Conservation (phyloP, 2,797 vertebrate genomes). For the Corythornis leucogaster region DNA sequence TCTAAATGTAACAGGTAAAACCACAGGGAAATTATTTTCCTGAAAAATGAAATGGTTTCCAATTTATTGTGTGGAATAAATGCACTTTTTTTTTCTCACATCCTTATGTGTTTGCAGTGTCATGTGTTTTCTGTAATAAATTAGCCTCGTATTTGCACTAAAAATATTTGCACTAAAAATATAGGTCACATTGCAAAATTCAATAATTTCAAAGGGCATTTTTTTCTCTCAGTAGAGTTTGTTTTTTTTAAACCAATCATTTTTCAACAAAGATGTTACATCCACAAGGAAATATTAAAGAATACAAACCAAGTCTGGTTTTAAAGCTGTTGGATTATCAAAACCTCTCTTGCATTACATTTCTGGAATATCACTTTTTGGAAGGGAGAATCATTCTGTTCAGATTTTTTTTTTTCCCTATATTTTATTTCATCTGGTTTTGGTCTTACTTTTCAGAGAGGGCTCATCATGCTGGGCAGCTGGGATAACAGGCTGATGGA, state of each 20-base stretch:
- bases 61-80: not conserved
- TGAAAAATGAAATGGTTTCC: not conserved
- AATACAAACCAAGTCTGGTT: not conserved
- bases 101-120: not conserved
- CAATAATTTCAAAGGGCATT: not conserved
- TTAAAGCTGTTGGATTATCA: not conserved
- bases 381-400: not conserved
- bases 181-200: not conserved
- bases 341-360: not conserved
- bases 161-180: conserved; percentile 35
- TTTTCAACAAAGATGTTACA: not conserved
- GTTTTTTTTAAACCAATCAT: not conserved
- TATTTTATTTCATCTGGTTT: not conserved
- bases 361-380: not conserved
- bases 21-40: not conserved
- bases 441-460: not conserved
- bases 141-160: not conserved
- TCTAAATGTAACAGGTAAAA: not conserved
- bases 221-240: not conserved
- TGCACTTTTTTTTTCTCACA: not conserved
- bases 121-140: not conserved
- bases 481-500: conserved; percentile 16
- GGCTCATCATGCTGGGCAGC: not conserved
- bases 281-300: not conserved
- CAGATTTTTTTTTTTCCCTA: rapidly evolving